Base-by-base conservation (phyloP, 1,140 invertebrate genomes). In the Musca vetustissima region DNA sequence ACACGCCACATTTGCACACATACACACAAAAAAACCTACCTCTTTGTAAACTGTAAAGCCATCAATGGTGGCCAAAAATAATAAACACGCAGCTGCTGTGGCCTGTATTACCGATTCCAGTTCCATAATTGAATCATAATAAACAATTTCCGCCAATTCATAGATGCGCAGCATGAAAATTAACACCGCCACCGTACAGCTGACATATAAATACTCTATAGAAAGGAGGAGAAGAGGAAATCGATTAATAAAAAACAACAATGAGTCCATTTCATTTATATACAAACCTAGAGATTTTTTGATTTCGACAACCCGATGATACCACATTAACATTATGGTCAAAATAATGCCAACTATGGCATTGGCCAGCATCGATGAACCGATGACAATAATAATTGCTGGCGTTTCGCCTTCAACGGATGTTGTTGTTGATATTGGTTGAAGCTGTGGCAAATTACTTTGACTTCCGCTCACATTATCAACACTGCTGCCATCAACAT, bases 31-130 rank as follows among this genome's bases (percentile, higher is more conserved):
- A 48, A 49, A 19, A 49, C 43, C 50, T 32, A 81, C 80, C 75
- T 81, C 76, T 57, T 79, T 80, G 25, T 81, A 81, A 24, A 81
- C 72, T 6, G 80, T 78, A 57, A 71, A 76, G 1, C 73, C 78
- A 65, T 81, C 80, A 43, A 75, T 24, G 4, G 43, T 11, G 6
- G 71, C 73, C 69, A 81, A 68, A 6, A 59, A 25, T 22, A 80
- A 55, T 55, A 79, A 65, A 36, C 76, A 69, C 1, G 77, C 7
- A 8, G 66, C 74, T 2, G 73, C 70, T 13, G 70, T 53, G 24
- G 64, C 64, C 47, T 74, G 68, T 24, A 81, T 70, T 66, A 75
- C 69, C 1, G 73, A 68, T 66, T 80, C 78, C 14, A 82, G 68
- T 65, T 79, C 75, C 14, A 74, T 66, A 14, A 77, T 48, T 55